Conservation (phyloP, 2,888 invertebrate species). For the Pandemis corylana region DNA sequence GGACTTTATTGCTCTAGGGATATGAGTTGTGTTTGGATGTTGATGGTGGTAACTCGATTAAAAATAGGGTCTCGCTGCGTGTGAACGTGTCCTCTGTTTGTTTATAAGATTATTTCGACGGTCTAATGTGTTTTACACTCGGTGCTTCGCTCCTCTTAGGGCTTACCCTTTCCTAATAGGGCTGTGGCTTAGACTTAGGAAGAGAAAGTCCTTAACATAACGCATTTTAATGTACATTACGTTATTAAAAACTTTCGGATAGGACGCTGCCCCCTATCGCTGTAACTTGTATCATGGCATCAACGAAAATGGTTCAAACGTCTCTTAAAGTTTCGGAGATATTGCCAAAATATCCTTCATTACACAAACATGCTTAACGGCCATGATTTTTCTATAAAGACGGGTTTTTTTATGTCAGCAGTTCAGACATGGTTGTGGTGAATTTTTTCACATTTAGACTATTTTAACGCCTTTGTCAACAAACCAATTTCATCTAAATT, state of each 20-base stretch:
- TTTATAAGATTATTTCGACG: constrained; percentile 63
- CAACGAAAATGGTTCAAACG: too few species aligned
- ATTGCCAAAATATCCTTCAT: too few species aligned
- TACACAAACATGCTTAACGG: too few species aligned
- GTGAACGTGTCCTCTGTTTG: constrained; percentile 56
- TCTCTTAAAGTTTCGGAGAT: too few species aligned
- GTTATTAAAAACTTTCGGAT: background rate
- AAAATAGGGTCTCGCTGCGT: constrained; percentile 46
- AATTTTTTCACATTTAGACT: too few species aligned
- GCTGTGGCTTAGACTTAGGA: background rate
- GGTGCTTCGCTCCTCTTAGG: constrained; percentile 28
- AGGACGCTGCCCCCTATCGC: too few species aligned
- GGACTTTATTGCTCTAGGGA: background rate
- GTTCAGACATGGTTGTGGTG: too few species aligned
- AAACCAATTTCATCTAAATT: too few species aligned
- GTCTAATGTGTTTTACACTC: constrained; percentile 43
- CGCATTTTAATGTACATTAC: constrained; percentile 4
- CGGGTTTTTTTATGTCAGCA: too few species aligned
- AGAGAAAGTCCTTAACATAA: background rate
- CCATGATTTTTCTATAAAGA: too few species aligned
- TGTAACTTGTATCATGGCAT: too few species aligned
- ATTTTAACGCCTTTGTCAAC: too few species aligned
- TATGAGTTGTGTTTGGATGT: constrained; percentile 14
- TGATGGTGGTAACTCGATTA: constrained; percentile 48
- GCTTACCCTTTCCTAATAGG: constrained; percentile 9